phyloP scores from a whole-genome alignment of 2,888 invertebrate genomes.

The Lepidonotus clava region DNA sequence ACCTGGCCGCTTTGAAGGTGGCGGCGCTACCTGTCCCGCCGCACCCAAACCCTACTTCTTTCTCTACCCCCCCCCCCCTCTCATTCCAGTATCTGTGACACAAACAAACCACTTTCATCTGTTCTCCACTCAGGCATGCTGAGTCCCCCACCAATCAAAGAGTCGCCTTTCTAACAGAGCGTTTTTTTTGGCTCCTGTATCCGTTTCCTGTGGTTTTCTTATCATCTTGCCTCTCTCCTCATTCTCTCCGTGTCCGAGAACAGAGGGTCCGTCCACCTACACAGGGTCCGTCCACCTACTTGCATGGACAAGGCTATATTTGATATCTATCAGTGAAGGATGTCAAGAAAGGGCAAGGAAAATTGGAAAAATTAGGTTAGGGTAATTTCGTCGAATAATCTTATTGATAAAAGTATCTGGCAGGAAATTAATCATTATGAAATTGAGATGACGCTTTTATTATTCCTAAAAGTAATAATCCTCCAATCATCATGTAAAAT shows the following conservation, averaged over 20 bases:
- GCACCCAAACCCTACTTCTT: neutral
- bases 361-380: no score
- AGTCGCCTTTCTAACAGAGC: neutral
- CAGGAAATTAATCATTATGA: no score
- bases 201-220: conserved; percentile 5
- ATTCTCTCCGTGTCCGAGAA: neutral
- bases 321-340: no score
- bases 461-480: no score
- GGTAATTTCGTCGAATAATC: no score
- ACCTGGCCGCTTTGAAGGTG: neutral
- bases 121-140: conserved; percentile 1
- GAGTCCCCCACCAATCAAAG: neutral
- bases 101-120: conserved; percentile 37
- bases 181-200: neutral
- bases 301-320: no score
- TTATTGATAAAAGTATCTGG: no score
- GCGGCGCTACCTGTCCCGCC: neutral
- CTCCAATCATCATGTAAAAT: no score
- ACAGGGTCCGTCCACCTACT: neutral
- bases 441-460: no score
- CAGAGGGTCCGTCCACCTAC: neutral
- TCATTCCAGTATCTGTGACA: neutral
- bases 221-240: neutral
- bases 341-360: no score
- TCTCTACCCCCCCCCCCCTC: neutral